Conservation (phyloP, 2,888 invertebrate species). For the Agelastica alni region DNA sequence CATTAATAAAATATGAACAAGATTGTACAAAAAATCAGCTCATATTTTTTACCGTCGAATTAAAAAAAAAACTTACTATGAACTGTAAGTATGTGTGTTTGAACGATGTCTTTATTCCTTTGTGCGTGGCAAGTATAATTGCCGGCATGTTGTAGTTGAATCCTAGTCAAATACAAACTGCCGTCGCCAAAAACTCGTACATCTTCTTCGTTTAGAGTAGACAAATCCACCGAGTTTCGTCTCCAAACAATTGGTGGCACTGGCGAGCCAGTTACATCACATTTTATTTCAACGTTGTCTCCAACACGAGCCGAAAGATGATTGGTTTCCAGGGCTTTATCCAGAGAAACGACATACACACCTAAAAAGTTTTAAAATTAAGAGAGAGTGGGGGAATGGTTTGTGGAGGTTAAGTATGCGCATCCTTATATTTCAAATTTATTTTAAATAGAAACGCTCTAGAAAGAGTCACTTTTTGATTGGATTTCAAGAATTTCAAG, state of each 20-base stretch:
- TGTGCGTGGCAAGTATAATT: conserved; percentile 79
- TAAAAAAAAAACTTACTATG: conserved; percentile 64
- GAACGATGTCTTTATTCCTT: conserved; percentile 71
- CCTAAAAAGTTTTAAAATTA: no score
- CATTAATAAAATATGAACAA: no score
- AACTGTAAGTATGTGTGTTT: conserved; percentile 74
- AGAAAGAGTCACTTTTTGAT: no score
- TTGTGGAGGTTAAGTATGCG: no score
- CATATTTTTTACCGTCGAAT: neutral
- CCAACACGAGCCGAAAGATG: conserved; percentile 72
- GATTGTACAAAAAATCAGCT: no score
- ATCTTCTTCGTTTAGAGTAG: conserved; percentile 64
- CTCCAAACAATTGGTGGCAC: conserved; percentile 74
- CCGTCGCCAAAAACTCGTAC: conserved; percentile 75
- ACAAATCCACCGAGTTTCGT: conserved; percentile 67
- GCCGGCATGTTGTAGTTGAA: conserved; percentile 74
- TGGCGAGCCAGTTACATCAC: conserved; percentile 73
- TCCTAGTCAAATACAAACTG: conserved; percentile 71
- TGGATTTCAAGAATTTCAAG: no score
- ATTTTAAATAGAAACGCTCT: no score
- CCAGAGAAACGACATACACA: conserved; percentile 71
- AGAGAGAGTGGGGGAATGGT: no score
- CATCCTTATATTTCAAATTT: no score
- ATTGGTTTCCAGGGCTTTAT: conserved; percentile 72
- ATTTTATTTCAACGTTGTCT: conserved; percentile 78